A percentile compares a stretch with the other conserved stretches of the same genome.
Evolutionary conservation across 2,888 invertebrate species (phyloP).

Genomic region (Geophilus truncorum): DNA sequence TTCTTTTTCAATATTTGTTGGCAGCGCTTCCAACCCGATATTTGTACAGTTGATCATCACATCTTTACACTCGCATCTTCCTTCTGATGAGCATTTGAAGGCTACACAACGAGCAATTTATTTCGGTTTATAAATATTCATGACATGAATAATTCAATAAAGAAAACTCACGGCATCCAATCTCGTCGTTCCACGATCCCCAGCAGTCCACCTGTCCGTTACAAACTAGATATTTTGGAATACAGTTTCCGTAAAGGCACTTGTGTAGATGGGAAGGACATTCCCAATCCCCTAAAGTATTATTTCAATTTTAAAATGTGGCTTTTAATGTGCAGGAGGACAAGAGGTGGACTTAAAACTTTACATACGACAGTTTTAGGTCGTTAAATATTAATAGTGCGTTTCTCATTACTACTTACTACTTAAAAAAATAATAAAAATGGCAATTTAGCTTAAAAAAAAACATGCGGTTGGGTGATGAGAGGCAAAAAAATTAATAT

Average conservation of each 20-base stretch:
- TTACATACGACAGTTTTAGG: too few species aligned
- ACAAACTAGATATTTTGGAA: slow-evolving; percentile 48
- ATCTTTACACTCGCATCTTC: slow-evolving; percentile 49
- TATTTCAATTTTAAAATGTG: not conserved
- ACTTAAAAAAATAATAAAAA: too few species aligned
- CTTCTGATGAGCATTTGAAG: slow-evolving; percentile 47
- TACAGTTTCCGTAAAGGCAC: slow-evolving; percentile 51
- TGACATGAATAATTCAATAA: not conserved
- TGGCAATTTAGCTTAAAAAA: too few species aligned
- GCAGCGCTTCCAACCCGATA: slow-evolving; percentile 43
- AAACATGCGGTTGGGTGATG: too few species aligned
- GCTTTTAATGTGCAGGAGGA: too few species aligned
- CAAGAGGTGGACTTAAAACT: too few species aligned
- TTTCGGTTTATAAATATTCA: not conserved
- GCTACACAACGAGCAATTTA: slow-evolving; percentile 42
- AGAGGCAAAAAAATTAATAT: too few species aligned
- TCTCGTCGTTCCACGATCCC: slow-evolving; percentile 51
- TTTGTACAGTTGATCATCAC: slow-evolving; percentile 50
- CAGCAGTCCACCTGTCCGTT: slow-evolving; percentile 49
- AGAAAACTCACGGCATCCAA: slow-evolving; percentile 44
- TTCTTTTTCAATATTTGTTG: slow-evolving; percentile 46
- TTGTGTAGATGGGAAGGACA: slow-evolving; percentile 48
- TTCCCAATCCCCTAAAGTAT: slow-evolving; percentile 44
- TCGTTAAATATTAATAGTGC: too few species aligned
- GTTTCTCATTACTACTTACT: too few species aligned